Conservation (phyloP, 2,797 vertebrate genomes). For the Gallinago stenura region DNA sequence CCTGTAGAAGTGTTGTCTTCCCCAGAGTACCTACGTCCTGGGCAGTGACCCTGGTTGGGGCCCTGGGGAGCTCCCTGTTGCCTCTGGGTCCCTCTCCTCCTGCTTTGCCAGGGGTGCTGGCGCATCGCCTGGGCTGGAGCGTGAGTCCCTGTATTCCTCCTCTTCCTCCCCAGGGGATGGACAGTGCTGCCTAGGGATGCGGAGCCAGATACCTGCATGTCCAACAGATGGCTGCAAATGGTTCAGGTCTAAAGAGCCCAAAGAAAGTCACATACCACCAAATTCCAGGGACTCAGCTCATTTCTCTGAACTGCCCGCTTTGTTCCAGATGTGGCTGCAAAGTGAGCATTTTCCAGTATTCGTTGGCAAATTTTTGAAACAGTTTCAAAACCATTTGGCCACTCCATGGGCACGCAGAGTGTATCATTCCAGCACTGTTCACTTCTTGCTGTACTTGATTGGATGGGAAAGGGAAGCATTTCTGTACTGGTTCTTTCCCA, state of each 20-base stretch:
- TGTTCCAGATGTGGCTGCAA: not conserved
- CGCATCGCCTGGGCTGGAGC: not conserved
- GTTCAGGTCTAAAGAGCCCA: not conserved
- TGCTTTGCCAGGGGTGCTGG: not conserved
- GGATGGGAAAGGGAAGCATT: not conserved
- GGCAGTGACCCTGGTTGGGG: not conserved
- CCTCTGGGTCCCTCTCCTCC: not conserved
- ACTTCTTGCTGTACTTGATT: not conserved
- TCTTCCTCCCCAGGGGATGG: not conserved
- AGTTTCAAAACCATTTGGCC: not conserved
- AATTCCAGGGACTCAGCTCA: not conserved
- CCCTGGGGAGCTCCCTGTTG: accelerated
- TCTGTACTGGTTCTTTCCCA: not conserved
- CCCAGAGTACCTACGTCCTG: accelerated
- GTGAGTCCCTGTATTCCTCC: accelerated
- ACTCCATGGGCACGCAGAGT: not conserved
- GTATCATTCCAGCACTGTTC: not conserved
- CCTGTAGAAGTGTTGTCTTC: not conserved
- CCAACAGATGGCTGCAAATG: accelerated
- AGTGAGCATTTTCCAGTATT: not conserved
- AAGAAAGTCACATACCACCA: not conserved
- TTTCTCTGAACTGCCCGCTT: not conserved
- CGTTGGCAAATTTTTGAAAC: not conserved
- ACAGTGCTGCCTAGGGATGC: accelerated
- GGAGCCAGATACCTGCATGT: not conserved